These are phyloP conservation scores for Anhinga rufa DNA, from an alignment of 2,113 vertebrate genomes.

Conservation along the genomic window DNA sequence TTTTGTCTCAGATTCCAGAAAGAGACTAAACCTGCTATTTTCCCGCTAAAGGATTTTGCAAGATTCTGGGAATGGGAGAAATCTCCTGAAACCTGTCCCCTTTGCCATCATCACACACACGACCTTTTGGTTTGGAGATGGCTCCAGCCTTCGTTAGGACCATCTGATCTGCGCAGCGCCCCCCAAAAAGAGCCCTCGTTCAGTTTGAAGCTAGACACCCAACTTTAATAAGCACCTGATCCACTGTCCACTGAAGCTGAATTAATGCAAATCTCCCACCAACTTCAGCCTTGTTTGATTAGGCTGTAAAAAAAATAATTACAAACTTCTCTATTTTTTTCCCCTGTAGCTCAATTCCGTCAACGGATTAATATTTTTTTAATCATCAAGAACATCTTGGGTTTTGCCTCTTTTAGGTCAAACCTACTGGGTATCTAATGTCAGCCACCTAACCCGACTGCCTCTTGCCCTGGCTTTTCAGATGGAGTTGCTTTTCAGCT, in stretches of 20 bases:
- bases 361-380: neutral
- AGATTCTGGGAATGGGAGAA: neutral
- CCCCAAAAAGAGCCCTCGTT: neutral
- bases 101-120: neutral
- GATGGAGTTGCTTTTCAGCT: neutral
- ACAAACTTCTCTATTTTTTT: fast-evolving
- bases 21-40: fast-evolving
- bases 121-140: neutral
- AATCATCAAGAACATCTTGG: neutral
- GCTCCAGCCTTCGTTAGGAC: neutral
- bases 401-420: neutral
- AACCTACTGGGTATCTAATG: neutral
- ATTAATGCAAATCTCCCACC: neutral
- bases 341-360: neutral
- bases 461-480: neutral
- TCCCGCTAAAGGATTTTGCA: neutral
- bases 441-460: neutral
- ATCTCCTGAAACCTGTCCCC: neutral
- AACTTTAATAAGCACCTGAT: neutral
- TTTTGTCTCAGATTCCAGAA: neutral
- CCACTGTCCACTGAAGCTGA: neutral
- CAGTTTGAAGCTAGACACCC: neutral
- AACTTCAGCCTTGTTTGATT: neutral
- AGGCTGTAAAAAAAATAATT: neutral
- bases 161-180: neutral